Percentiles rank a stretch among this genome's conserved stretches.
phyloP scores from a whole-genome alignment of 2,888 invertebrate genomes.

The Platerodrilus igneus region DNA sequence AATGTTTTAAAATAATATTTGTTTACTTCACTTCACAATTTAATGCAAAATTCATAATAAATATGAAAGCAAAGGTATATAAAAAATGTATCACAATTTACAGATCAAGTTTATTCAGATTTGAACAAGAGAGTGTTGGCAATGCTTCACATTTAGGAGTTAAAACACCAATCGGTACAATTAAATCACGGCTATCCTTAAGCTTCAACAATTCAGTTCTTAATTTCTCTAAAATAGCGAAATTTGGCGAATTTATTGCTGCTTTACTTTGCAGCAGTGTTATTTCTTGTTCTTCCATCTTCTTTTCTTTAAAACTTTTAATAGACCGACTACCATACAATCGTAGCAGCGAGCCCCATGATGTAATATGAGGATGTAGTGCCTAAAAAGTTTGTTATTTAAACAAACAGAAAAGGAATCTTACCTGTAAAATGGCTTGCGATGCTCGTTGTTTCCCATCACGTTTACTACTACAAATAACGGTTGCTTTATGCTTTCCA shows the following conservation, averaged over 20 bases:
- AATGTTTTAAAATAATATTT: too few species aligned
- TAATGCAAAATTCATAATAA: too few species aligned
- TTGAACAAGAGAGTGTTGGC: slow-evolving; percentile 69
- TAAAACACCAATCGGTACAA: slow-evolving; percentile 55
- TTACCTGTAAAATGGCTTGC: slow-evolving; percentile 83
- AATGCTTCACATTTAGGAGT: slow-evolving; percentile 58
- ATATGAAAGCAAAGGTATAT: too few species aligned
- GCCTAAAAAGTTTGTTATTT: slow-evolving; percentile 9
- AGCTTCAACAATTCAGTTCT: slow-evolving; percentile 76
- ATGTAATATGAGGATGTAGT: slow-evolving; percentile 89
- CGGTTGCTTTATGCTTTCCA: slow-evolving; percentile 85
- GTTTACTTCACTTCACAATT: too few species aligned
- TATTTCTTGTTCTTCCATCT: slow-evolving; percentile 87
- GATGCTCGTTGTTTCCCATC: slow-evolving; percentile 96
- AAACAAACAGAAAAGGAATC: neutral
- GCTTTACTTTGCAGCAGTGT: slow-evolving; percentile 86
- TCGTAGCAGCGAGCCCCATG: slow-evolving; percentile 90
- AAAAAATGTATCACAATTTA: too few species aligned
- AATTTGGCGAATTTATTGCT: slow-evolving; percentile 84
- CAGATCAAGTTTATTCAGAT: slow-evolving; percentile 74
- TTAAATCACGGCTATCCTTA: slow-evolving; percentile 54
- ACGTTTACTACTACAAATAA: slow-evolving; percentile 92
- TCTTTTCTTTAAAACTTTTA: slow-evolving; percentile 87
- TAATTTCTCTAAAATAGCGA: slow-evolving; percentile 82
- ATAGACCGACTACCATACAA: slow-evolving; percentile 90